A percentile compares a stretch with the other conserved stretches of the same genome.
These are phyloP conservation scores for Thymelicus lineola DNA, from an alignment of 2,888 invertebrate genomes.

Conservation along the genomic window DNA sequence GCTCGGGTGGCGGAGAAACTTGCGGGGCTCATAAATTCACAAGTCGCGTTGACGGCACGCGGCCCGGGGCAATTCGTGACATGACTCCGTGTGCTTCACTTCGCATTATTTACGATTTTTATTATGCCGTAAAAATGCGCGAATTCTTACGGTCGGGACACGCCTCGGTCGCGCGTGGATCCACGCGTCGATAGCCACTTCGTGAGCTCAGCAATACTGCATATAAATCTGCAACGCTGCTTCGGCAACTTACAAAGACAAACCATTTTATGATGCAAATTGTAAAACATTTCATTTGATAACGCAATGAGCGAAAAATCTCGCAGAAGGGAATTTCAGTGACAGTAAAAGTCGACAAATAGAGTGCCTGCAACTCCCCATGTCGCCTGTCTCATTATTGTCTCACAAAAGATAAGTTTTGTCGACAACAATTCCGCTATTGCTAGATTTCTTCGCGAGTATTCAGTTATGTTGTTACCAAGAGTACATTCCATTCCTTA, in stretches of 20 bases:
- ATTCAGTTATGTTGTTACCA: constrained; percentile 6
- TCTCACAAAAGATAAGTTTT: constrained; percentile 57
- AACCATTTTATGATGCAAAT: constrained; percentile 49
- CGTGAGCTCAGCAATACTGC: constrained; percentile 65
- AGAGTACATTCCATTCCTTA: constrained; percentile 15
- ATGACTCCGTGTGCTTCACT: constrained; percentile 70
- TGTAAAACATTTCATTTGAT: constrained; percentile 37
- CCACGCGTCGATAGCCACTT: constrained; percentile 76
- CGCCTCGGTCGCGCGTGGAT: constrained; percentile 76
- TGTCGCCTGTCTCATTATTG: constrained; percentile 64
- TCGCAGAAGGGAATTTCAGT: constrained; percentile 43
- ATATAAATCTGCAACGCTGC: constrained; percentile 51
- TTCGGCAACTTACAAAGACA: constrained; percentile 47
- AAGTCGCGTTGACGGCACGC: constrained; percentile 72
- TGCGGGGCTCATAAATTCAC: constrained; percentile 69
- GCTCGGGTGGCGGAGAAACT: constrained; percentile 62
- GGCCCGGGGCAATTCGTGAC: constrained; percentile 79
- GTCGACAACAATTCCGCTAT: constrained; percentile 36
- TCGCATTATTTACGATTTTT: constrained; percentile 81
- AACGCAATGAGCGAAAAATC: constrained; percentile 29
- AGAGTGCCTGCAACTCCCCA: constrained; percentile 46
- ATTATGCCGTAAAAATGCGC: constrained; percentile 79
- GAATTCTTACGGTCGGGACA: constrained; percentile 71
- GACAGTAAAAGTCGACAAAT: constrained; percentile 55
- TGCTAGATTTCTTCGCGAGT: constrained; percentile 6